These are phyloP conservation scores for Troilus luridus DNA, from an alignment of 2,888 invertebrate genomes.

Conservation along the genomic window DNA sequence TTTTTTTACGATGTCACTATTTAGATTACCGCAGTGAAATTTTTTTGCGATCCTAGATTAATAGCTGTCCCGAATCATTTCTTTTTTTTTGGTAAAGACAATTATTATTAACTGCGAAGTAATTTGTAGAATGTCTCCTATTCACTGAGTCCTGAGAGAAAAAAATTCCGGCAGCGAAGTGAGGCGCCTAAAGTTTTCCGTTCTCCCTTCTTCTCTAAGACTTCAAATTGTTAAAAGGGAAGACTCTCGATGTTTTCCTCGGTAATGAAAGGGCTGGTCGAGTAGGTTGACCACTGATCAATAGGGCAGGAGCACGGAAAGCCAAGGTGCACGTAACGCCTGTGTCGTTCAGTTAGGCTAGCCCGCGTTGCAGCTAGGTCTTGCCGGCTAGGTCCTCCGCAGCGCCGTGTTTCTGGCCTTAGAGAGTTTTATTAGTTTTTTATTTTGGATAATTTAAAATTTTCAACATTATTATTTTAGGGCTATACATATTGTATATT, in stretches of 20 bases:
- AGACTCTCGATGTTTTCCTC: slow-evolving; percentile 18
- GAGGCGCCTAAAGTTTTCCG: neutral
- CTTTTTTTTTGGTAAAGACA: neutral
- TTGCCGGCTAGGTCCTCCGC: neutral
- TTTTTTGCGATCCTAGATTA: too few species aligned
- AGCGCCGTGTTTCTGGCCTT: neutral
- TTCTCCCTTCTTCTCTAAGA: neutral
- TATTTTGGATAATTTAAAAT: too few species aligned
- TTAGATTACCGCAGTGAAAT: too few species aligned
- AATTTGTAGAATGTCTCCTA: neutral
- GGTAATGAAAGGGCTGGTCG: slow-evolving; percentile 21
- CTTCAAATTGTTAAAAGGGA: neutral
- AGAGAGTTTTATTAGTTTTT: neutral
- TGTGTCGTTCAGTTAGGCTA: neutral
- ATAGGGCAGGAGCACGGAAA: slow-evolving; percentile 42
- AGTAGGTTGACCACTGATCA: slow-evolving; percentile 31
- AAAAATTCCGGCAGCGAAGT: neutral
- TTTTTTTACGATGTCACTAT: neutral
- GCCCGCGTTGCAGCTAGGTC: neutral
- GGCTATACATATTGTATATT: too few species aligned
- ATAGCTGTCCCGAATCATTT: too few species aligned
- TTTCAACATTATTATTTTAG: too few species aligned
- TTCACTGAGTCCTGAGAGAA: neutral
- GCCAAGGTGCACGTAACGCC: slow-evolving; percentile 11
- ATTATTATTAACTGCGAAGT: neutral